Evolutionary conservation across 2,888 invertebrate species (phyloP), one percentile per base, ranked within the genome.

Genomic region (Oxycera nigricornis): DNA sequence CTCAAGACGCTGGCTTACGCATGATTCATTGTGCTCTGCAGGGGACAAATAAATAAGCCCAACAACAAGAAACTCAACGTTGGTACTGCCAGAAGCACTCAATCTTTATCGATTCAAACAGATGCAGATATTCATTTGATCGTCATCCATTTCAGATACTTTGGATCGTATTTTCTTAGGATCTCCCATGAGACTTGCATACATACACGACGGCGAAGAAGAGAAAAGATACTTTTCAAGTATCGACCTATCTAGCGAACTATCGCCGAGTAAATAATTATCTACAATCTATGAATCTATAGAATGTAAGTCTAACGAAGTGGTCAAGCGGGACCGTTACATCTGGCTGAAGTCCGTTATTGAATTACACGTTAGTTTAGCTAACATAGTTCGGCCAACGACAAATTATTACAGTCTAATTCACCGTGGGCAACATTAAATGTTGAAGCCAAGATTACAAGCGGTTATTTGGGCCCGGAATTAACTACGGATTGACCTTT

Each of bases 291-390:
- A 17, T 22, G 22, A 55, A 24, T 20, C 17, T 35, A 35, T 30
- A 62, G 62, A 62, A 22, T 62, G 62, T 67, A 17, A 14, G n/a
- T 41, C 41, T 39, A 28, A 59, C 41, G 67, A 41, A 39, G 39
- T 67, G 67, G 67, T 67, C 30, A 70, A 52, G 55, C 70, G 55
- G 35, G 35, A 52, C 70, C 70, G 70, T 70, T 70, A 52, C 30
- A 70, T 31, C 52, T 22, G 22, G 22, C 31, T 31, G 30, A 20
- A 31, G 11, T 30, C 31, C 70, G 70, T 52, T 70, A 55, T 68
- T 28, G 26, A 46, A 67, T 67, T 50, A 30, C 30, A 68, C 20
- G 50, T 68, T 68, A 52, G 22, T 17, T 52, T 9, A 55, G 24
- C 52, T 20, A 62, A 39, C 41, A 65, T 41, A 35, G 24, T 41